Evolutionary conservation across 2,113 vertebrate genomes (phyloP).

Genomic region (Cyprinus carpio): DNA sequence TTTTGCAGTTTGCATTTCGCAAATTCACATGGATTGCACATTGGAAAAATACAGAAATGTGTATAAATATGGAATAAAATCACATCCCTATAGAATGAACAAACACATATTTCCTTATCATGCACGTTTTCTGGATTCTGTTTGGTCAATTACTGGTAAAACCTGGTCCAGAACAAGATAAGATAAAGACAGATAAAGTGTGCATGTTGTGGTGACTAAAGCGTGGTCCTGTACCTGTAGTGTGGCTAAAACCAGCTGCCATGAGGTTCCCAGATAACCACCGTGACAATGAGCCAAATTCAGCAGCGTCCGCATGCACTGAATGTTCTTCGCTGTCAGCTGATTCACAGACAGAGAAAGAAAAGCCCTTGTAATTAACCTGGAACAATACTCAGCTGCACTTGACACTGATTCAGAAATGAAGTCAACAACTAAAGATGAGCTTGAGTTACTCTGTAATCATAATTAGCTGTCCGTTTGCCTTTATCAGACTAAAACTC

Average conservation of each 20-base stretch:
- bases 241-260: constrained; percentile 97
- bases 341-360: constrained; percentile 55
- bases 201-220: not conserved
- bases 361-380: not conserved
- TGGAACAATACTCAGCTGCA: not conserved
- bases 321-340: constrained; percentile 98
- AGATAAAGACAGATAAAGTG: too few relatives aligned
- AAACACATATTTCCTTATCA: not conserved
- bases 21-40: not conserved
- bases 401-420: not conserved
- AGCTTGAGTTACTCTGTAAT: too few relatives aligned
- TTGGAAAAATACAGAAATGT: not conserved
- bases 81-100: not conserved
- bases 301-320: constrained; percentile 96
- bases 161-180: not conserved
- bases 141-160: not conserved
- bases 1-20: not conserved
- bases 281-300: constrained; percentile 97
- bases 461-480: too few relatives aligned
- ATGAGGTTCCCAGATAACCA: constrained; percentile 92
- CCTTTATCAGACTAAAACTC: too few relatives aligned
- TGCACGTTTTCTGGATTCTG: not conserved
- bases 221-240: constrained; percentile 83
- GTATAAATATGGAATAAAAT: not conserved
- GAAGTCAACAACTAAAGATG: not conserved